Percentiles rank a stretch among this genome's conserved stretches.
Conservation (phyloP, 2,113 vertebrate genomes). For the Ailuropoda melanoleuca region DNA sequence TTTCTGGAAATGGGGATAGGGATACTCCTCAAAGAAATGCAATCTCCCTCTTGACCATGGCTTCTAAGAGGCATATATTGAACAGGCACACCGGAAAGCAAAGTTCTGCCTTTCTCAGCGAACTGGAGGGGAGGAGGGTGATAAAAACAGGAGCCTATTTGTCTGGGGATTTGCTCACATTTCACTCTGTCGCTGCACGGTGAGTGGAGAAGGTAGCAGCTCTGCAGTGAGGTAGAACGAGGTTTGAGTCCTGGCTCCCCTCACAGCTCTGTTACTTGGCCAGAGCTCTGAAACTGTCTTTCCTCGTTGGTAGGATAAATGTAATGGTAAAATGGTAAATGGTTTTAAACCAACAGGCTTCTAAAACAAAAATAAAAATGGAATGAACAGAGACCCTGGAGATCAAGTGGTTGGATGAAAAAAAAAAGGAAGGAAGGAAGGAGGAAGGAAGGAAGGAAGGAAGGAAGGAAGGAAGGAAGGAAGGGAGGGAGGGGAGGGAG, state of each 20-base stretch:
- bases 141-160: background rate
- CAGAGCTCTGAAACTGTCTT: background rate
- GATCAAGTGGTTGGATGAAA: background rate
- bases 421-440: background rate
- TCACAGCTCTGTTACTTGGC: background rate
- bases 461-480: no score
- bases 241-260: background rate
- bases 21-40: background rate
- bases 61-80: background rate
- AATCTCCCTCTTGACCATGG: background rate
- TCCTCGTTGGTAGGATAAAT: background rate
- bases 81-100: background rate
- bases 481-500: no score
- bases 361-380: background rate
- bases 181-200: fast-evolving
- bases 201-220: background rate
- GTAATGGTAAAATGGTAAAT: background rate
- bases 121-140: background rate
- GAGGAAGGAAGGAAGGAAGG: no score
- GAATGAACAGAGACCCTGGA: background rate
- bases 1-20: background rate
- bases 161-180: background rate
- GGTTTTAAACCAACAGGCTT: background rate
- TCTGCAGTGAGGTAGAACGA: background rate
- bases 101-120: background rate